Evolutionary conservation across 2,797 vertebrate species (phyloP).

Genomic region (Neostethus bicornis): DNA sequence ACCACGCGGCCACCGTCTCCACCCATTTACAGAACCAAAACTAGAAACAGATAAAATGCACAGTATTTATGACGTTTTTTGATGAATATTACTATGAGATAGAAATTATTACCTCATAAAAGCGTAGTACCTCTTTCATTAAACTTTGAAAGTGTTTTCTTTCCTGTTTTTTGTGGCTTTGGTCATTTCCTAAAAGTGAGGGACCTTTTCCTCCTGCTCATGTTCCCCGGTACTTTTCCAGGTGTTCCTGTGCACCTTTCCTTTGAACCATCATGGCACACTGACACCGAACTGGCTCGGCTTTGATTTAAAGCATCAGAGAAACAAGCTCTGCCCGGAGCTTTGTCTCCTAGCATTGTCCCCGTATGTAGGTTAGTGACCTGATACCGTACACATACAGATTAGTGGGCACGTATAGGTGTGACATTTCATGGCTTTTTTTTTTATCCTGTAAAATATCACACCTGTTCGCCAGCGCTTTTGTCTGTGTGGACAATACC

Average conservation of each 20-base stretch:
- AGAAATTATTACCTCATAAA: too few species aligned
- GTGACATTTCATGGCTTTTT: constrained; percentile 36
- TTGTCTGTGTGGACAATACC: constrained; percentile 37
- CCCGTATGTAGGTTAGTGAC: constrained; percentile 39
- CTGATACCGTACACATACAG: constrained; percentile 33
- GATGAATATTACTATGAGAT: too few species aligned
- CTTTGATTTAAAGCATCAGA: constrained; percentile 20
- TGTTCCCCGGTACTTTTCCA: background rate
- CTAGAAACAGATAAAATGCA: too few species aligned
- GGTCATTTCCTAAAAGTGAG: background rate
- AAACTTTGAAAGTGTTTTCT: background rate
- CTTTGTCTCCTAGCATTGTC: constrained; percentile 32
- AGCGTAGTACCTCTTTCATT: too few species aligned
- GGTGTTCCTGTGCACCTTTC: background rate
- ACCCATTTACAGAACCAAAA: too few species aligned
- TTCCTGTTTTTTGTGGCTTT: constrained; percentile 1
- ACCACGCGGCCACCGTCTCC: too few species aligned
- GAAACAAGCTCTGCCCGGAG: constrained; percentile 9
- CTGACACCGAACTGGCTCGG: constrained; percentile 25
- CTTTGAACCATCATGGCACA: constrained; percentile 12
- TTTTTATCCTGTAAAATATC: constrained; percentile 5
- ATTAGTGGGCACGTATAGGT: constrained; percentile 21
- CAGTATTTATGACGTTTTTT: too few species aligned
- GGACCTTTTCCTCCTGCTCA: background rate
- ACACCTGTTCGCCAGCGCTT: background rate